Evolutionary conservation across 2,888 invertebrate species (phyloP), one percentile per base, ranked within the genome.

Genomic region (Smittia aterrima): DNA sequence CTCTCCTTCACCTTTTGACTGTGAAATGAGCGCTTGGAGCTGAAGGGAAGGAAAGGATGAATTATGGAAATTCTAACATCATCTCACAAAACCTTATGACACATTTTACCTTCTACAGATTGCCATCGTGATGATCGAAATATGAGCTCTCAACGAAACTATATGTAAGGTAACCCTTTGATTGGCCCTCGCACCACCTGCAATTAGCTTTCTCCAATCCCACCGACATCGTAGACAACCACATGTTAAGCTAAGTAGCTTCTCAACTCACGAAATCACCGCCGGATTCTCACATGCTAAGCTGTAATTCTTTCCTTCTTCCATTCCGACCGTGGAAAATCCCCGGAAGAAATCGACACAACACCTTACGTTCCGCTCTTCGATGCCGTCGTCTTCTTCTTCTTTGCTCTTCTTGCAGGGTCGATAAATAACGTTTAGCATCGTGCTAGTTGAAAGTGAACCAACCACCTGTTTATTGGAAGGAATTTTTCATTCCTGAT

Each of bases 401-500:
- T 47, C 47, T 6, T 2, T 7, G 22, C 1, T 13, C n/a, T 58
- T 58, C 58, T 58, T 20, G 13, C 18, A 6, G 47, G 58, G 58
- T 13, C 22, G 22, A 22, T 58, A 22, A 58, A 22, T 20, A 6
- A 58, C 20, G 13, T 58, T 58, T 22, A 58, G 22, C 58, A 58
- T 22, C 20, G 22, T 22, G 22, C 22, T 58, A 22, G 7, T 20
- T 22, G 58, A 58, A 27, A 64, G 7, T n/a, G n/a, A n/a, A n/a
- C 25, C 58, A 72, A 72, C 72, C 72, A 72, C 62, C 72, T 72
- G 72, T 72, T 58, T 72, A 72, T 53, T 22, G 16, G 22, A 70
- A 16, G 53, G 53, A 53, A 70, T 70, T 70, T 70, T 70, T 70
- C 70, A 70, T 54, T 70, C 54, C 32, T 27, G 25, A 66, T n/a